Base-by-base conservation (phyloP, 2,113 vertebrate genomes). In the Rousettus leschenaultii region DNA sequence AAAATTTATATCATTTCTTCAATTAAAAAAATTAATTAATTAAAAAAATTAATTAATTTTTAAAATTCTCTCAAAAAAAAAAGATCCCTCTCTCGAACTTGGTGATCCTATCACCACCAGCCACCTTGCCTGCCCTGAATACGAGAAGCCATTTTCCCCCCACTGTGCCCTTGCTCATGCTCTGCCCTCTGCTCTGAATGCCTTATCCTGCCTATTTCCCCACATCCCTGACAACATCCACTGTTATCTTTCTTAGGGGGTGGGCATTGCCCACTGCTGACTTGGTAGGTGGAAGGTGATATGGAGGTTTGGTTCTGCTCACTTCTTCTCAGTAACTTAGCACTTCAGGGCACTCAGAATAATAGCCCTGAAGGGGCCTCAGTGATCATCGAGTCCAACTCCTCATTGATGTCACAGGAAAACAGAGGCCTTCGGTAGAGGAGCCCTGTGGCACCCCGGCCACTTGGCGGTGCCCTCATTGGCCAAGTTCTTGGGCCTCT, bases 181-280 rank as follows among this genome's bases (percentile, higher is more conserved):
- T 70, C 7, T 33, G 30, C 24, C n/a, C 13, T 75, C 91, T 87
- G 57, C 26, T 78, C 35, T 35, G 19, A 83, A 80, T 9, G 45
- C 21, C 86, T 57, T 66, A 19, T 84, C 21, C 16, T 35, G 7
- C 11, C 73, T 19, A 10, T 35, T 45, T 30, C 30, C 82, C 59
- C 45, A 30, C 30, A 53, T 33, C 26, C 57, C 68, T 66, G n/a
- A 16, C 40, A 59, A 16, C 40, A 65, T 10, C 28, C 16, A 5
- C 57, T 55, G 9, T 38, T 61, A n/a, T 3, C n/a, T 8, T 73
- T 73, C 43, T 87, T 45, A 9, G 2, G 18, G 26, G 35, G 28
- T 13, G 18, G n/a, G 28, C 8, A 5, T 0, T 11, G 26, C 48
- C 38, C 57, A 8, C 3, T 35, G 15, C 3, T 35, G 22, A 3